phyloP scores from a whole-genome alignment of 2,113 vertebrate genomes.

The Eptesicus fuscus region DNA sequence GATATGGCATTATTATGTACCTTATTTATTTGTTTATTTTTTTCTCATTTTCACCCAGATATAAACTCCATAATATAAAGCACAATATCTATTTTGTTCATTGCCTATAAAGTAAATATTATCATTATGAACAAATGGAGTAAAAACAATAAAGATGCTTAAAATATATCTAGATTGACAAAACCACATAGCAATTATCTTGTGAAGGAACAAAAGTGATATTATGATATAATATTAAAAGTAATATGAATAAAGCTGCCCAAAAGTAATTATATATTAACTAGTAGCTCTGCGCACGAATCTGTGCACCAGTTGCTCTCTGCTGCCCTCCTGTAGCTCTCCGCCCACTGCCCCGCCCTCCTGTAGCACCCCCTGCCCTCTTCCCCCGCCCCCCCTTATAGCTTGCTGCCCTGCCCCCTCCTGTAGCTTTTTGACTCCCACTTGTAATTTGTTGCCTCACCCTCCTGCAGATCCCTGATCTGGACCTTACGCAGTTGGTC shows the following conservation, averaged over 20 bases:
- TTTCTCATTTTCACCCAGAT: not conserved
- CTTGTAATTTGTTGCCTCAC: too few relatives aligned
- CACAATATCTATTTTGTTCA: not conserved
- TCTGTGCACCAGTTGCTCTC: too few relatives aligned
- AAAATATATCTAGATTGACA: not conserved
- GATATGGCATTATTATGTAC: not conserved
- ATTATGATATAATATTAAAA: slow-evolving; percentile 11
- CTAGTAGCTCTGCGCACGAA: too few relatives aligned
- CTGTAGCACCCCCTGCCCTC: too few relatives aligned
- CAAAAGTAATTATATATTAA: not conserved
- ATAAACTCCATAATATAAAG: not conserved
- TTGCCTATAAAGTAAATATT: not conserved
- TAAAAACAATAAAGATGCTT: not conserved
- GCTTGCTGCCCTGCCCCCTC: too few relatives aligned
- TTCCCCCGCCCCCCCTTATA: too few relatives aligned
- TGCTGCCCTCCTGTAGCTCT: too few relatives aligned
- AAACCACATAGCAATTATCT: not conserved
- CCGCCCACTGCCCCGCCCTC: too few relatives aligned
- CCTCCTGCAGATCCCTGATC: too few relatives aligned
- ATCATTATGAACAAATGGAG: not conserved
- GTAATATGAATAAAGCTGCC: not conserved
- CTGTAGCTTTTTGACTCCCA: too few relatives aligned
- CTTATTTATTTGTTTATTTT: not conserved
- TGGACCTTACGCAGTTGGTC: too few relatives aligned
- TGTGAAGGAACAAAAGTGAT: not conserved